A percentile compares a stretch with the other conserved stretches of the same genome.
These are phyloP conservation scores for Neria commutata DNA, from an alignment of 2,888 invertebrate species.

Conservation along the genomic window DNA sequence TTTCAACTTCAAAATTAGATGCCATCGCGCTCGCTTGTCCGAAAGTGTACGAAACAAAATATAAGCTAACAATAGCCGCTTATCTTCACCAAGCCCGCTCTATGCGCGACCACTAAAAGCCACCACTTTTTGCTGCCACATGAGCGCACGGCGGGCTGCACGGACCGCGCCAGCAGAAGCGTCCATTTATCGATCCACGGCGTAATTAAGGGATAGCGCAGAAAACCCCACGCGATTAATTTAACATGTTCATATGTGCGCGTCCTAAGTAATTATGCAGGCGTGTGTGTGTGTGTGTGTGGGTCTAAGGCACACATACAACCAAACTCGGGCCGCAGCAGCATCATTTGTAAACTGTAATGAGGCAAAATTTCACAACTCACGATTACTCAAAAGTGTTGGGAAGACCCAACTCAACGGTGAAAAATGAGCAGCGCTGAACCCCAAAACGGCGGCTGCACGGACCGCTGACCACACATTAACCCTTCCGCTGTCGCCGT, in stretches of 20 bases:
- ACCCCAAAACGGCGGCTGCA: background rate
- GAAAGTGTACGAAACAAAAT: no score
- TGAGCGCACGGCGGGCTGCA: background rate
- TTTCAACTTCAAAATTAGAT: no score
- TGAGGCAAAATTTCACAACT: constrained; percentile 33
- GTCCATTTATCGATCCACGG: constrained; percentile 51
- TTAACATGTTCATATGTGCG: constrained; percentile 50
- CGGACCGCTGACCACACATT: background rate
- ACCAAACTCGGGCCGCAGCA: constrained; percentile 13
- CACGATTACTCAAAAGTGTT: constrained; percentile 8
- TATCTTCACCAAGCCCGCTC: background rate
- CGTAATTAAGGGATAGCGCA: constrained; percentile 36
- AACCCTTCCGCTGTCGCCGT: background rate
- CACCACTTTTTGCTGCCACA: background rate
- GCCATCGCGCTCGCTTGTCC: no score
- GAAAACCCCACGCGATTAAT: constrained; percentile 49
- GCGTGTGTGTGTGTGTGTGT: constrained; percentile 1
- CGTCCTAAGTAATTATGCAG: constrained; percentile 23
- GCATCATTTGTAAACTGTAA: constrained; percentile 27
- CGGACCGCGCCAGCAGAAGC: no score
- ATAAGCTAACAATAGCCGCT: background rate
- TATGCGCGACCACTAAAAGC: background rate
- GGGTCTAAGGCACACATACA: background rate
- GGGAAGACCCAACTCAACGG: constrained; percentile 20
- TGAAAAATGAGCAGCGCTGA: constrained; percentile 41